These are phyloP conservation scores for Dermochelys coriacea DNA, from an alignment of 2,797 vertebrate species.

Conservation along the genomic window DNA sequence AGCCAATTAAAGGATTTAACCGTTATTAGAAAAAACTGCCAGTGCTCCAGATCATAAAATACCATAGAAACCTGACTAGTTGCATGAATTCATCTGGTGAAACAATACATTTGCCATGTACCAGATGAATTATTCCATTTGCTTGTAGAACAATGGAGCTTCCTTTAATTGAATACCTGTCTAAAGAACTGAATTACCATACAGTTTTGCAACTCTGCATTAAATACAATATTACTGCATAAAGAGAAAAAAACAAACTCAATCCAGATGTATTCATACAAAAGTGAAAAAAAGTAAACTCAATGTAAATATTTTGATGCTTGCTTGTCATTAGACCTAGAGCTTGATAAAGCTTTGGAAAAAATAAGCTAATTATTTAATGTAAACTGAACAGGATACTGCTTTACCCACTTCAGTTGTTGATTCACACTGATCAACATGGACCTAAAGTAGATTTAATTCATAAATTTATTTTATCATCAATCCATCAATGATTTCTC, in stretches of 20 bases:
- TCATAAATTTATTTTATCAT: conserved; percentile 52
- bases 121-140: conserved; percentile 37
- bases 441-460: conserved; percentile 19
- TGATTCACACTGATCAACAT: conserved; percentile 46
- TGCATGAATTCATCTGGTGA: not conserved
- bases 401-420: conserved; percentile 12
- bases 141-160: not conserved
- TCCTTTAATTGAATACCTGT: not conserved
- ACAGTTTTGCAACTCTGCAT: not conserved
- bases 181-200: not conserved
- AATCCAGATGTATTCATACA: not conserved
- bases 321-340: not conserved
- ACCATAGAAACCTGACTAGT: not conserved
- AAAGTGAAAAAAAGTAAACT: not conserved
- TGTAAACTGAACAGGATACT: conserved; percentile 51
- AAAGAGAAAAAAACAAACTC: not conserved
- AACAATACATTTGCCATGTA: not conserved
- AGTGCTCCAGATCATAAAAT: not conserved
- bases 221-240: not conserved
- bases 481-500: conserved; percentile 59
- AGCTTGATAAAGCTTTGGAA: conserved; percentile 8
- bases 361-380: conserved; percentile 56
- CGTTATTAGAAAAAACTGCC: conserved; percentile 1
- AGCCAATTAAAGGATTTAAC: not conserved
- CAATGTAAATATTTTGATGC: not conserved